phyloP scores from a whole-genome alignment of 1,140 invertebrate species.

The Ctenoplectra terminalis region DNA sequence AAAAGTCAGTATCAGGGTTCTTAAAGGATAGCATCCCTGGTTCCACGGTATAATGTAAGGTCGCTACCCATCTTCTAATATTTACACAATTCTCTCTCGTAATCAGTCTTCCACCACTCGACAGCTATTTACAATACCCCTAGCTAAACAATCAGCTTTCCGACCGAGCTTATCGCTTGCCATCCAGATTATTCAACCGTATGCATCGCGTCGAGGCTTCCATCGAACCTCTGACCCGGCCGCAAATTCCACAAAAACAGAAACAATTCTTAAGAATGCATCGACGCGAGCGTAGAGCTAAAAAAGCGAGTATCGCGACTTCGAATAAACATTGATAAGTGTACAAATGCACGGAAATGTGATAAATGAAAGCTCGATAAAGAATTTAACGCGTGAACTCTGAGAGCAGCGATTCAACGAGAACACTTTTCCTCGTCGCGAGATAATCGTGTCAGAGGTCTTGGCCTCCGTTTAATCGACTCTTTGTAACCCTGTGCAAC shows the following conservation, averaged over 20 bases:
- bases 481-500: neutral
- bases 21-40: neutral
- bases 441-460: constrained; percentile 50
- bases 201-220: neutral
- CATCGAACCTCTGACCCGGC: neutral
- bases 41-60: neutral
- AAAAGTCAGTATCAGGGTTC: too few relatives aligned
- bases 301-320: too few relatives aligned
- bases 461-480: neutral
- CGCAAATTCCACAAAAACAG: too few relatives aligned
- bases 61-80: neutral
- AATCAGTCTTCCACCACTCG: neutral
- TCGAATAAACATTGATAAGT: too few relatives aligned
- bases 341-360: neutral
- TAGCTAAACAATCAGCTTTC: neutral
- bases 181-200: neutral
- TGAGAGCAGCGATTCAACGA: neutral
- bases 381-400: neutral
- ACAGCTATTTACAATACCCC: neutral
- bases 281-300: too few relatives aligned
- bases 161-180: neutral
- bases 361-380: neutral
- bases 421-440: neutral
- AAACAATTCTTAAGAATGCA: too few relatives aligned
- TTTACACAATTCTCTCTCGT: neutral